Conservation (phyloP, 2,888 invertebrate genomes). For the Andrena camellia region DNA sequence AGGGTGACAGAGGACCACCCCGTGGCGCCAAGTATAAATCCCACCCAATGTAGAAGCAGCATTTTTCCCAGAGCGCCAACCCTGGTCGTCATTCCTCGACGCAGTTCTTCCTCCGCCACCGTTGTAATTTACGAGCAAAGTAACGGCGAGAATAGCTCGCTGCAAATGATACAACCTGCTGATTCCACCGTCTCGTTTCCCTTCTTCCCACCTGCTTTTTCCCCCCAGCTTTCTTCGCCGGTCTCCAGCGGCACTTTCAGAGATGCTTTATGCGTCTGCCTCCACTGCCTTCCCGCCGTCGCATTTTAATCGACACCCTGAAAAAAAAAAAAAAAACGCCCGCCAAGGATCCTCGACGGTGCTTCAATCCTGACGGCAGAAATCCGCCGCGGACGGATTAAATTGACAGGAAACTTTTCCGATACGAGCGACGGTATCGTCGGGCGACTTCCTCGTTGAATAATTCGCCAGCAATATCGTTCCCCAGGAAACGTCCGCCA, state of each 20-base stretch:
- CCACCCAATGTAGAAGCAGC: not conserved
- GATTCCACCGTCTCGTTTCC: constrained; percentile 17
- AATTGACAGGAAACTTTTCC: constrained; percentile 26
- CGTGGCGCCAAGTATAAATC: no score
- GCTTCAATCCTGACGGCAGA: constrained; percentile 4
- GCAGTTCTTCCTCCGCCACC: not conserved
- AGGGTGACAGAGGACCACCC: no score
- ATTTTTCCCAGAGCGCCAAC: not conserved
- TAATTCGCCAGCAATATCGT: constrained; percentile 8
- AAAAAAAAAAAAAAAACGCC: not conserved
- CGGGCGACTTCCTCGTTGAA: not conserved
- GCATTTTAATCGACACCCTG: constrained; percentile 22
- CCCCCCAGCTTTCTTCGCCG: not conserved
- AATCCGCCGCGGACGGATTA: not conserved
- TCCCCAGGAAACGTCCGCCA: not conserved
- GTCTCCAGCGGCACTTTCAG: constrained; percentile 13
- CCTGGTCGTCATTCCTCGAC: not conserved
- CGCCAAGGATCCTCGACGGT: not conserved
- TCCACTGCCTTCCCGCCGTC: not conserved
- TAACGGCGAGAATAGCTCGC: constrained; percentile 19
- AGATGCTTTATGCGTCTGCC: constrained; percentile 28
- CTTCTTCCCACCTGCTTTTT: not conserved
- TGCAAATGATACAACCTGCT: constrained; percentile 38
- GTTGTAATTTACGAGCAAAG: constrained; percentile 33
- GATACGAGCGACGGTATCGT: constrained; percentile 7